Conservation (phyloP, 2,888 invertebrate species). For the Epiblema foenella region DNA sequence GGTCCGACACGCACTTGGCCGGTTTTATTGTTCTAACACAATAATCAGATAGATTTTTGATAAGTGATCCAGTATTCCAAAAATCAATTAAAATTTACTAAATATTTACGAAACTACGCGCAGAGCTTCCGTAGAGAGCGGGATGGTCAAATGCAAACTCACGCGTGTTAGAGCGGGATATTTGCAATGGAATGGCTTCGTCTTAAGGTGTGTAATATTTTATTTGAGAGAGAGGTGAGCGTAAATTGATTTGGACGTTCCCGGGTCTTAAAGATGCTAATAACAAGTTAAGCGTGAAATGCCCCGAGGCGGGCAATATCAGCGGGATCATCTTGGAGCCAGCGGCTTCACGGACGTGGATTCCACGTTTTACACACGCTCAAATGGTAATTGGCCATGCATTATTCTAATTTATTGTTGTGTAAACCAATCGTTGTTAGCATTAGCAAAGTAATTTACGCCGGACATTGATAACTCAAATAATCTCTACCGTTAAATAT, state of each 20-base stretch:
- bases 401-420: constrained; percentile 34
- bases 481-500: constrained; percentile 44
- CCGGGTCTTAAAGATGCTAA: constrained; percentile 56
- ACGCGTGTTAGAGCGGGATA: no score
- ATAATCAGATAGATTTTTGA: no score
- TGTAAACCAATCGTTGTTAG: constrained; percentile 19
- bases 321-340: constrained; percentile 51
- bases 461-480: constrained; percentile 40
- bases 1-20: no score
- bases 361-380: constrained; percentile 6
- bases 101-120: no score
- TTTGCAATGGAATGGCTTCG: no score
- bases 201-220: constrained; percentile 55
- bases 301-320: constrained; percentile 51
- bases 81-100: no score
- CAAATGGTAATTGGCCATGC: constrained; percentile 18
- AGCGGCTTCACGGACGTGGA: constrained; percentile 44
- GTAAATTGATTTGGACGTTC: constrained; percentile 67
- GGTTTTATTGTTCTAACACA: no score
- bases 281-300: constrained; percentile 57
- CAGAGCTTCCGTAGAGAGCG: no score
- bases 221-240: constrained; percentile 58
- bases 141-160: no score
- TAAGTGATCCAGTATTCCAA: no score
- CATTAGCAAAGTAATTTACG: constrained; percentile 29